Evolutionary conservation across 2,113 vertebrate species (phyloP).

Genomic region (Lophura nycthemera): DNA sequence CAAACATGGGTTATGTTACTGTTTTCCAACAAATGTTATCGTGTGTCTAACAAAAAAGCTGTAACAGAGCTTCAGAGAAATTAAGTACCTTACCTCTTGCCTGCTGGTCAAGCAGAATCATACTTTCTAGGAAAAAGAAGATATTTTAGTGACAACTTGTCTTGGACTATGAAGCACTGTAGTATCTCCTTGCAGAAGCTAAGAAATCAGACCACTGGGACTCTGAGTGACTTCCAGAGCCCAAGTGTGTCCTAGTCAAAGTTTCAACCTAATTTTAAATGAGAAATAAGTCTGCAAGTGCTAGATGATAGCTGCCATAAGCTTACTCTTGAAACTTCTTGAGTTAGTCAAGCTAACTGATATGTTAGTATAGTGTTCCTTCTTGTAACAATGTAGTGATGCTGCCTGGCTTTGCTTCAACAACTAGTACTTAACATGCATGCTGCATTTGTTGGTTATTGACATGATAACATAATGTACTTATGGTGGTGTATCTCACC

Average conservation of each 20-base stretch:
- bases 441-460: not conserved
- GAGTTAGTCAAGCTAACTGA: not conserved
- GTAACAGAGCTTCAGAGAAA: too few relatives aligned
- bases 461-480: accelerated
- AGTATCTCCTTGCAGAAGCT: not conserved
- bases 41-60: too few relatives aligned
- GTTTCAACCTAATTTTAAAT: not conserved
- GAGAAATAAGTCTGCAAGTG: not conserved
- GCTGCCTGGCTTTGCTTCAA: not conserved
- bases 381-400: accelerated
- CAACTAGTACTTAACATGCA: accelerated
- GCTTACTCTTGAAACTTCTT: not conserved
- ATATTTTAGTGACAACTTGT: too few relatives aligned
- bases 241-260: not conserved
- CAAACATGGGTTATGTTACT: too few relatives aligned
- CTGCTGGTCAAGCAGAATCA: too few relatives aligned
- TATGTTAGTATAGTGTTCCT: accelerated
- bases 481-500: not conserved
- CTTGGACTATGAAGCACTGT: too few relatives aligned
- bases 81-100: too few relatives aligned
- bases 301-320: accelerated
- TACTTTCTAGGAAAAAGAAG: too few relatives aligned
- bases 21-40: too few relatives aligned
- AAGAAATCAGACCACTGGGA: not conserved
- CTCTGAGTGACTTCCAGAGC: not conserved